These are phyloP conservation scores for Halocaridina rubra DNA, from an alignment of 2,888 invertebrate species.

Conservation along the genomic window DNA sequence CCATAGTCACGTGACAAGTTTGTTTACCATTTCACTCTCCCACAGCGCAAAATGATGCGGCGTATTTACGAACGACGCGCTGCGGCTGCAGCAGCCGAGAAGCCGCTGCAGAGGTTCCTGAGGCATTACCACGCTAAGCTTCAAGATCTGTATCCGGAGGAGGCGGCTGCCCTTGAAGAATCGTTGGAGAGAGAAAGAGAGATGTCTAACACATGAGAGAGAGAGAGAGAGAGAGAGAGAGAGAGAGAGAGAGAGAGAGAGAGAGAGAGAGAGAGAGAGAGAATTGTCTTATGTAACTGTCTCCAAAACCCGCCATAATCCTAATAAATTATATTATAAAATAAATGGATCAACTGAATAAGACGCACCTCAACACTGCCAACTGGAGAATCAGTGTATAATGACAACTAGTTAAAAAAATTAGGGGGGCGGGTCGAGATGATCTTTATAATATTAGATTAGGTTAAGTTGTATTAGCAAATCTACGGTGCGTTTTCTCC, in stretches of 20 bases:
- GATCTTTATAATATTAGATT: no score
- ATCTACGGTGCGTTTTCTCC: no score
- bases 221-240: neutral
- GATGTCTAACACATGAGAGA: neutral
- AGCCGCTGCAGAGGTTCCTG: constrained; percentile 29
- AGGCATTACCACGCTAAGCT: constrained; percentile 38
- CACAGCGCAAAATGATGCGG: constrained; percentile 45
- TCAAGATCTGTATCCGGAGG: constrained; percentile 25
- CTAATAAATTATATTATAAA: no score
- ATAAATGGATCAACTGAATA: no score
- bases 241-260: neutral
- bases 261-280: neutral
- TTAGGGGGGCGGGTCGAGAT: no score
- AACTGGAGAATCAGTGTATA: no score
- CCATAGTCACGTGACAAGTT: no score
- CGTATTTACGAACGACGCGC: constrained; percentile 34
- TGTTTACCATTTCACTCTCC: neutral
- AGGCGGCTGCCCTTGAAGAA: neutral
- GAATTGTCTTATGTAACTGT: no score
- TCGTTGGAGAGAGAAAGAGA: neutral
- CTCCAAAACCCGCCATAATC: no score
- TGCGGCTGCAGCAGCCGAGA: constrained; percentile 38
- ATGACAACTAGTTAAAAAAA: no score
- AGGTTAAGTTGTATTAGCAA: no score
- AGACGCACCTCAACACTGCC: no score